phyloP scores from a whole-genome alignment of 2,113 vertebrate species.

The Mormyrus lacerda region DNA sequence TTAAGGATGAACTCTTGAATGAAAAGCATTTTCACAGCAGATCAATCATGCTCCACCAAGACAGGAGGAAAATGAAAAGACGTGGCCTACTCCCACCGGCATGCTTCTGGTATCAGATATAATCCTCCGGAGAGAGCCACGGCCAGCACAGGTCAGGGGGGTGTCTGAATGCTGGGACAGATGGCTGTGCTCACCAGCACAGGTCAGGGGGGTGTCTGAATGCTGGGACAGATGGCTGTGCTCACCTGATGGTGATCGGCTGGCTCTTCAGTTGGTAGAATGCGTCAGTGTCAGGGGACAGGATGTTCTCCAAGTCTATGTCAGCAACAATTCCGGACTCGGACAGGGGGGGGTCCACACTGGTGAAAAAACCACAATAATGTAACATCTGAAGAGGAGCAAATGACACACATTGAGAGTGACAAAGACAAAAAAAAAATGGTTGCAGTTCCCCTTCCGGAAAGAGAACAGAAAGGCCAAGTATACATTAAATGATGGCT shows the following conservation, averaged over 20 bases:
- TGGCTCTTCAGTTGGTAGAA: constrained; percentile 85
- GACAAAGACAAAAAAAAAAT: not conserved
- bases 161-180: not conserved
- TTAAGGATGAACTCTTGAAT: not conserved
- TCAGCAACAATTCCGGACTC: constrained; percentile 84
- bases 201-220: not conserved
- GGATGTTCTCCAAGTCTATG: constrained; percentile 69
- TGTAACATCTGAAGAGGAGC: not conserved
- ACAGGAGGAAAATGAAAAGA: not conserved
- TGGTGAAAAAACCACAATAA: constrained; percentile 34
- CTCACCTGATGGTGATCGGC: constrained; percentile 60
- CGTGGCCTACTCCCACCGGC: not conserved
- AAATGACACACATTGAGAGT: not conserved
- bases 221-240: constrained; percentile 26
- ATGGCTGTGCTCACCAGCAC: constrained; percentile 41
- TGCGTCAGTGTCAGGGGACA: constrained; percentile 58
- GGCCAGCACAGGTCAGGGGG: not conserved
- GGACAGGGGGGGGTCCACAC: constrained; percentile 63
- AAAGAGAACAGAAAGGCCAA: not conserved
- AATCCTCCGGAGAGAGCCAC: not conserved
- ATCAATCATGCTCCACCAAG: not conserved
- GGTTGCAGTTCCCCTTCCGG: not conserved
- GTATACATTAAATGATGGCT: not conserved
- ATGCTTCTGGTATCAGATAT: not conserved
- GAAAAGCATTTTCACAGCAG: not conserved